These are phyloP conservation scores for Patella ulyssiponensis DNA, from an alignment of 2,888 invertebrate genomes.

Conservation along the genomic window DNA sequence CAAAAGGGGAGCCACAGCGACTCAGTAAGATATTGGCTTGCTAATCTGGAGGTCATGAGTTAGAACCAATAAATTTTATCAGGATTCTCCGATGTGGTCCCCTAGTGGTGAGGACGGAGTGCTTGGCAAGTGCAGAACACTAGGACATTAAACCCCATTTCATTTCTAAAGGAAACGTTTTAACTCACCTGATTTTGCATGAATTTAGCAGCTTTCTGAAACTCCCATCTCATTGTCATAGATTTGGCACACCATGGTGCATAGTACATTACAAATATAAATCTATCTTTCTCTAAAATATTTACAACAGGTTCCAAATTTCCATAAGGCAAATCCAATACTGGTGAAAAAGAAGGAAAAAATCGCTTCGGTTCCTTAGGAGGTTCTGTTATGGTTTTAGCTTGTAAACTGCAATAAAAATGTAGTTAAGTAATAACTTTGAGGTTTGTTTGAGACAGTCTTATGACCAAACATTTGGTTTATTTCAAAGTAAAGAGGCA, in stretches of 20 bases:
- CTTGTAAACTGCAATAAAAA: constrained; percentile 50
- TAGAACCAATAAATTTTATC: too few species aligned
- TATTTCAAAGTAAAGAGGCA: too few species aligned
- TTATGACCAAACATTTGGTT: background rate
- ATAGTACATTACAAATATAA: constrained; percentile 92
- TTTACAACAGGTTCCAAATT: constrained; percentile 80
- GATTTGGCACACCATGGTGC: constrained; percentile 95
- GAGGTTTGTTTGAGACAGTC: constrained; percentile 20
- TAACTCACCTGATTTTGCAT: constrained; percentile 80
- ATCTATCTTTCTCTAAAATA: constrained; percentile 79
- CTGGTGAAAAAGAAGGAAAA: constrained; percentile 80
- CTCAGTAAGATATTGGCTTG: too few species aligned
- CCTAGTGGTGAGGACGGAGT: too few species aligned
- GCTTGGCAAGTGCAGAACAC: too few species aligned
- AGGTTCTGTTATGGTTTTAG: constrained; percentile 50
- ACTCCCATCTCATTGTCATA: constrained; percentile 81
- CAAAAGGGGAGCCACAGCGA: background rate
- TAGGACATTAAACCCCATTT: too few species aligned
- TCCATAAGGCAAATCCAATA: constrained; percentile 86
- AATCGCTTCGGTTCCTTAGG: constrained; percentile 78
- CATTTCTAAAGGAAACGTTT: too few species aligned
- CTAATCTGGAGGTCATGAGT: too few species aligned
- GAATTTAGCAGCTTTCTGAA: constrained; percentile 82
- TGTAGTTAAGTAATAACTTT: background rate
- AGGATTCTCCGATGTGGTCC: too few species aligned